Conservation (phyloP, 2,113 vertebrate species). For the Pogonocichla stellata region DNA sequence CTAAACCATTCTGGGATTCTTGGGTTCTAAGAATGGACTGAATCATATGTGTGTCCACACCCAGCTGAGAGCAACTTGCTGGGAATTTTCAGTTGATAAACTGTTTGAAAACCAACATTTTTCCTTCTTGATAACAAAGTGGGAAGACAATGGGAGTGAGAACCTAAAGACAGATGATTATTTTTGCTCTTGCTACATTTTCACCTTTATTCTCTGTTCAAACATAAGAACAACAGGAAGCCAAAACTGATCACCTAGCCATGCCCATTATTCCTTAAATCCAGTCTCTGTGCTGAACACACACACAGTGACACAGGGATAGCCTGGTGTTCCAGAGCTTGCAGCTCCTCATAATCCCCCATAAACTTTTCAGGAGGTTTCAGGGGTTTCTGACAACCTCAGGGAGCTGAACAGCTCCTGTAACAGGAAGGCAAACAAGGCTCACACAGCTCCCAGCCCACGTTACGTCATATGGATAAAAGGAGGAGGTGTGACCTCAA, state of each 20-base stretch:
- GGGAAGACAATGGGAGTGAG: not conserved
- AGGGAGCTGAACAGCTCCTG: not conserved
- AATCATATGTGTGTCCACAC: not conserved
- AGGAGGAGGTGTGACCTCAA: not conserved
- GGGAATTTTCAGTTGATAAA: not conserved
- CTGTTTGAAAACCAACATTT: not conserved
- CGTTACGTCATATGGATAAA: fast-evolving
- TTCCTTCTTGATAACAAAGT: not conserved
- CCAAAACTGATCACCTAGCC: not conserved
- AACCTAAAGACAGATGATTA: not conserved
- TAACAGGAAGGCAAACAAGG: not conserved
- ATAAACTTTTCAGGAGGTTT: not conserved
- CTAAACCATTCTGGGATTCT: not conserved
- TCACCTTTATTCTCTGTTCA: not conserved
- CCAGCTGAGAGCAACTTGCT: not conserved
- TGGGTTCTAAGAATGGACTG: not conserved
- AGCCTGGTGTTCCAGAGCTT: not conserved
- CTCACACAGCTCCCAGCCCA: not conserved
- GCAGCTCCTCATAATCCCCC: not conserved
- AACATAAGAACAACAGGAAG: not conserved
- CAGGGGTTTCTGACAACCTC: not conserved
- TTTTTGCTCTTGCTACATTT: not conserved
- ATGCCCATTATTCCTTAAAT: not conserved
- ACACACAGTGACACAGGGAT: not conserved
- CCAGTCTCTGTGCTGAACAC: not conserved